A percentile compares a stretch with the other conserved stretches of the same genome.
Conservation (phyloP, 2,797 vertebrate genomes). For the Eptatretus atami region DNA sequence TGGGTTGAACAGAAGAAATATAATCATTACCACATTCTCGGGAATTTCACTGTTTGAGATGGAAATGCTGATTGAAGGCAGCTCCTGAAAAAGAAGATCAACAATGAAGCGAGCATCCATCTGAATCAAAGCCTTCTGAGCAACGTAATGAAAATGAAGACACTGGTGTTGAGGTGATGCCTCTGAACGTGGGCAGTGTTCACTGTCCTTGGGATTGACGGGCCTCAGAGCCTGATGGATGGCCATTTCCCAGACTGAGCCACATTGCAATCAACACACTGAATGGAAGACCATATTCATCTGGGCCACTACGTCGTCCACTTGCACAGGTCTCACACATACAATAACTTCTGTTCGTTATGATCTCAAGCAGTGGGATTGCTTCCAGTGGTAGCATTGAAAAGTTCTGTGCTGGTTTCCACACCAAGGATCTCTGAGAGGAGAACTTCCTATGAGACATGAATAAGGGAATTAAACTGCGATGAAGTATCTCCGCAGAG, state of each 20-base stretch:
- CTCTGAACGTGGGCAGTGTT: neutral
- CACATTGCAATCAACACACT: conserved; percentile 45
- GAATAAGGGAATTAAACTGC: neutral
- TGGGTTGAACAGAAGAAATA: too few relatives aligned
- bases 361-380: conserved; percentile 74
- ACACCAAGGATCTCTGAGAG: conserved; percentile 67
- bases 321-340: conserved; percentile 33
- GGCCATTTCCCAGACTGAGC: conserved; percentile 81
- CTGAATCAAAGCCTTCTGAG: too few relatives aligned
- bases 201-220: conserved; percentile 8
- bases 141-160: too few relatives aligned
- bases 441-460: conserved; percentile 42
- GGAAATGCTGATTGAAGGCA: conserved; percentile 58
- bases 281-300: conserved; percentile 21
- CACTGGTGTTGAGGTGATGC: neutral
- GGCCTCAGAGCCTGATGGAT: conserved; percentile 87
- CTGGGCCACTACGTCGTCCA: conserved; percentile 16
- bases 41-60: conserved; percentile 84
- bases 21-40: conserved; percentile 75
- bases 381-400: conserved; percentile 30
- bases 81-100: conserved; percentile 40
- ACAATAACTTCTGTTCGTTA: conserved; percentile 46
- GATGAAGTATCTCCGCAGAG: neutral
- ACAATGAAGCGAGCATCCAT: conserved; percentile 3
- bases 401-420: conserved; percentile 40